Conservation (phyloP, 2,888 invertebrate species). For the Liodrosophila aerea region DNA sequence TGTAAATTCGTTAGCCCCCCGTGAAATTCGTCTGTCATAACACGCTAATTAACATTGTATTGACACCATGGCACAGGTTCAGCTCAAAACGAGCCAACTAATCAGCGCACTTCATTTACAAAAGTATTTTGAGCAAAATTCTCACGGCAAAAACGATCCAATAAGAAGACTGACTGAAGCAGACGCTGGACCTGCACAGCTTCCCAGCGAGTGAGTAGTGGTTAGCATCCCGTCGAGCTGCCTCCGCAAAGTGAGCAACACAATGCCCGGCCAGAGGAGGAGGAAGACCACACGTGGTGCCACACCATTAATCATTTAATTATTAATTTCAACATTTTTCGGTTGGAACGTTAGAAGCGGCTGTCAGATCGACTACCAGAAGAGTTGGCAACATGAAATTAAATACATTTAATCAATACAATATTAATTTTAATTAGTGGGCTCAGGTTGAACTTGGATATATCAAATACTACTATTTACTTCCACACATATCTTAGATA, state of each 20-base stretch:
- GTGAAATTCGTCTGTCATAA: too few relatives aligned
- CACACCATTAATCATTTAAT: conserved; percentile 51
- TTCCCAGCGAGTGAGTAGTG: conserved; percentile 36
- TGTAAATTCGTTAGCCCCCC: too few relatives aligned
- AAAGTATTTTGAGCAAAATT: conserved; percentile 29
- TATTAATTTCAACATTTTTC: conserved; percentile 27
- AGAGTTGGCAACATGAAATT: conserved; percentile 28
- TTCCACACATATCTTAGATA: conserved; percentile 21
- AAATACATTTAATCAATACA: conserved; percentile 39
- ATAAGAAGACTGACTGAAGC: not conserved
- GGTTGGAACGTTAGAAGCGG: conserved; percentile 9
- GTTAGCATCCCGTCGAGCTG: conserved; percentile 44
- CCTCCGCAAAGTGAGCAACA: conserved; percentile 34
- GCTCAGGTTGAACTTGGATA: not conserved
- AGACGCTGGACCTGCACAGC: conserved; percentile 4
- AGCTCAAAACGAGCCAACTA: conserved; percentile 25
- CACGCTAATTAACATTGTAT: conserved; percentile 14
- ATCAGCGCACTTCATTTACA: conserved; percentile 59
- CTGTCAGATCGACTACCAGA: conserved; percentile 28
- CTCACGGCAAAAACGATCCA: conserved; percentile 29
- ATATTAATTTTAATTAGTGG: conserved; percentile 49
- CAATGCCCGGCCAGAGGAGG: too few relatives aligned
- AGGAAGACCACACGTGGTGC: conserved; percentile 45
- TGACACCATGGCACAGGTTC: conserved; percentile 17
- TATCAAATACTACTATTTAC: not conserved